phyloP scores from a whole-genome alignment of 2,888 invertebrate species.

The Atrina japonica region DNA sequence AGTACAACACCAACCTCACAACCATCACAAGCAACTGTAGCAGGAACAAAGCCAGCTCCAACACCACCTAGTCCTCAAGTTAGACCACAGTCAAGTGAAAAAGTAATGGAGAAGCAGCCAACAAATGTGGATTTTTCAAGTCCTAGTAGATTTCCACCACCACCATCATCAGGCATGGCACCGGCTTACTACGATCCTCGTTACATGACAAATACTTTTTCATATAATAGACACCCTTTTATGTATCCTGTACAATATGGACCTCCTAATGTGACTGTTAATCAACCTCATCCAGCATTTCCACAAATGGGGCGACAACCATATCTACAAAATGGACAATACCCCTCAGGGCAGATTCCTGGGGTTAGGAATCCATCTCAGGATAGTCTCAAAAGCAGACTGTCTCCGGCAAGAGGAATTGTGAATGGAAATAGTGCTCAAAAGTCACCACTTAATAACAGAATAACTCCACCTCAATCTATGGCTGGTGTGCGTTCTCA shows the following conservation, averaged over 20 bases:
- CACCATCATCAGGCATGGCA: background rate
- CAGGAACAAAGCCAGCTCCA: background rate
- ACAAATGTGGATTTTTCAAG: background rate
- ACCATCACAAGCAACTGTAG: constrained; percentile 1
- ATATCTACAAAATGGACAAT: constrained; percentile 21
- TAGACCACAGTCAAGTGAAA: constrained; percentile 7
- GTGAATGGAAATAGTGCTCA: constrained; percentile 7
- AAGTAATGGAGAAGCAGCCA: constrained; percentile 10
- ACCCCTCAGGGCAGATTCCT: constrained; percentile 12
- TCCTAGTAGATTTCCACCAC: constrained; percentile 16
- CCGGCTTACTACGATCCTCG: constrained; percentile 30
- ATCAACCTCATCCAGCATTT: constrained; percentile 26
- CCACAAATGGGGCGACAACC: constrained; percentile 13
- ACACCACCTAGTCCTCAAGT: background rate
- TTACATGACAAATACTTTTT: constrained; percentile 34
- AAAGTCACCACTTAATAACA: constrained; percentile 13
- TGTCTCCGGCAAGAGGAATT: constrained; percentile 20
- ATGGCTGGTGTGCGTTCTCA: background rate
- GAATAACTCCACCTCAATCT: constrained; percentile 22
- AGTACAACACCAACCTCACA: constrained; percentile 1
- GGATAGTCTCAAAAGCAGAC: constrained; percentile 19
- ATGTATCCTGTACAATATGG: constrained; percentile 37
- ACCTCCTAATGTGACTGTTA: constrained; percentile 46
- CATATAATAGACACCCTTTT: constrained; percentile 38
- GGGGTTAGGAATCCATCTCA: constrained; percentile 16